Evolutionary conservation across 2,888 invertebrate genomes (phyloP).

Genomic region (Steinernema scapterisci): DNA sequence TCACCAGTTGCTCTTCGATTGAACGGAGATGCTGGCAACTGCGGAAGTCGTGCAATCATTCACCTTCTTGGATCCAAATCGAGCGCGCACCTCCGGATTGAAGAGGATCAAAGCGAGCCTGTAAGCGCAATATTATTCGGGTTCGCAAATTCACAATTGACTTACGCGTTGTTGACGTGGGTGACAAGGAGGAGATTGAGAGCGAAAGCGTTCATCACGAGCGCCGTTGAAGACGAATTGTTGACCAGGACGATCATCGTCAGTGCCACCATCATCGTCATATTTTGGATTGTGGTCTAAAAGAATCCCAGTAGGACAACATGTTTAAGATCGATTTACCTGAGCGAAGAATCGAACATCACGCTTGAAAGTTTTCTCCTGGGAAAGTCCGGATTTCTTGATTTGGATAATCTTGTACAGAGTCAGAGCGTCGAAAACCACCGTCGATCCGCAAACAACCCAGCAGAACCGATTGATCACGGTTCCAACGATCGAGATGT

Average conservation of each 20-base stretch:
- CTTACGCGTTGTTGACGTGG: slow-evolving; percentile 11
- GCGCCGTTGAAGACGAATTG: not conserved
- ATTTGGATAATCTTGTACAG: not conserved
- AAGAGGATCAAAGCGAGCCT: not conserved
- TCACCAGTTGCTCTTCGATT: too few species aligned
- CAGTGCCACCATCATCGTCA: not conserved
- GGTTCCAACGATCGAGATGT: not conserved
- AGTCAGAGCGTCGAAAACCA: not conserved
- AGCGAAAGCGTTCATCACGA: not conserved
- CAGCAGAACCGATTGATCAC: not conserved
- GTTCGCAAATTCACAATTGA: not conserved
- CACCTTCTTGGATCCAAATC: not conserved
- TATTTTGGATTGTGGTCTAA: not conserved
- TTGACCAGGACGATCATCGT: not conserved
- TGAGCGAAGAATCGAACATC: slow-evolving; percentile 9
- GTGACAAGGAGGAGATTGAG: not conserved
- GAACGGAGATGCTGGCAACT: too few species aligned
- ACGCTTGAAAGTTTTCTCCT: not conserved
- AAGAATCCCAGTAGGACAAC: too few species aligned
- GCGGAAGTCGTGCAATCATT: too few species aligned
- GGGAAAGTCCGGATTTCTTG: not conserved
- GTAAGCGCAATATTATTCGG: not conserved
- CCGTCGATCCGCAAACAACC: not conserved
- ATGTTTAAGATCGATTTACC: not conserved
- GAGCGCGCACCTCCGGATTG: slow-evolving; percentile 10